Evolutionary conservation across 2,888 invertebrate genomes (phyloP).

Genomic region (Neocrepidodera transversa): DNA sequence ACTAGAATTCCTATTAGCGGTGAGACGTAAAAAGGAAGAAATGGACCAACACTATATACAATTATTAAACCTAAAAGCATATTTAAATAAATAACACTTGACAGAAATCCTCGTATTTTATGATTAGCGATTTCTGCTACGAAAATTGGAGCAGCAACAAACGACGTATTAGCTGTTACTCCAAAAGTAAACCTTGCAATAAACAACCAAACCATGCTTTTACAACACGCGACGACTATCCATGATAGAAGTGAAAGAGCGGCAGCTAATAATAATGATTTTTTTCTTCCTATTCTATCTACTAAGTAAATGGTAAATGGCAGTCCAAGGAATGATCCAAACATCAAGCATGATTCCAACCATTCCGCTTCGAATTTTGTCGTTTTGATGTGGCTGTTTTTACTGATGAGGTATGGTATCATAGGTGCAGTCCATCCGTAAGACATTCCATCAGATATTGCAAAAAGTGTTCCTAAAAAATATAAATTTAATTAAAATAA

Average conservation of each 20-base stretch:
- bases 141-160: conserved; percentile 58
- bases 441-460: conserved; percentile 58
- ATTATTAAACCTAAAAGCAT: conserved; percentile 56
- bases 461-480: conserved; percentile 56
- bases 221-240: conserved; percentile 51
- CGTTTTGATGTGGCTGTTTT: conserved; percentile 52
- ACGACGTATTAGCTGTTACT: conserved; percentile 54
- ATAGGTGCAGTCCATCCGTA: conserved; percentile 59
- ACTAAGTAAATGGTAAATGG: conserved; percentile 53
- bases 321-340: conserved; percentile 49
- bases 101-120: conserved; percentile 55
- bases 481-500: too few relatives aligned
- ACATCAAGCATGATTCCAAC: conserved; percentile 48
- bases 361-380: conserved; percentile 47
- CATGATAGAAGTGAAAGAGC: conserved; percentile 52
- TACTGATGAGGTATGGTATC: conserved; percentile 53
- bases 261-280: conserved; percentile 53
- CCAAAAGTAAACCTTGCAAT: conserved; percentile 51
- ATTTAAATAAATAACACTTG: conserved; percentile 56
- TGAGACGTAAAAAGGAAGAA: conserved; percentile 53
- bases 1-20: conserved; percentile 53
- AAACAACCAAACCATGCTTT: conserved; percentile 47
- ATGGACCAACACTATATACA: conserved; percentile 52
- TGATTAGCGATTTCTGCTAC: conserved; percentile 59
- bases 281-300: conserved; percentile 52